These are phyloP conservation scores for Thalassarche chlororhynchos DNA, from an alignment of 2,113 vertebrate genomes.

Conservation along the genomic window DNA sequence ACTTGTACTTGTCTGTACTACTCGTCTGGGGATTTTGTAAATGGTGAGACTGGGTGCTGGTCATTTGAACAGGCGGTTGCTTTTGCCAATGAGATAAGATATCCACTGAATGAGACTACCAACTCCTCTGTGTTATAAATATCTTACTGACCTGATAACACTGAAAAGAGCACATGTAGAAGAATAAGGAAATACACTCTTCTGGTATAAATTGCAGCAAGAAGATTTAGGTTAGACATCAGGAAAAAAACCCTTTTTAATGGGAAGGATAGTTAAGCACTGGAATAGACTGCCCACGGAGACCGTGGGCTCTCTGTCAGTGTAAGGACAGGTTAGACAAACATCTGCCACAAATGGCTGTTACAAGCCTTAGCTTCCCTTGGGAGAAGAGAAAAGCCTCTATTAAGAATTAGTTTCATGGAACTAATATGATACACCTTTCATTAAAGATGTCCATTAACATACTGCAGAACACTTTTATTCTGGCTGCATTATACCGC, in stretches of 20 bases:
- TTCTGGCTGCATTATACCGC: neutral
- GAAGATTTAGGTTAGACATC: slow-evolving; percentile 5
- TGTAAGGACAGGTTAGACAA: neutral
- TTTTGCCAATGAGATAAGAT: neutral
- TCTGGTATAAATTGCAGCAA: neutral
- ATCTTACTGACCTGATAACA: slow-evolving; percentile 7
- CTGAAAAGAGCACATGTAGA: neutral
- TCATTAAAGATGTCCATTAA: neutral
- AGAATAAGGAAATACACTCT: neutral
- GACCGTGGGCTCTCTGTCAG: neutral
- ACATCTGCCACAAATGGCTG: slow-evolving; percentile 14
- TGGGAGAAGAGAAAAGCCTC: neutral
- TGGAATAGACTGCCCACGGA: neutral
- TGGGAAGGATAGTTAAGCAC: neutral
- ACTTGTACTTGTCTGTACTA: neutral
- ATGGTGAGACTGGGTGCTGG: neutral
- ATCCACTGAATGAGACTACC: neutral
- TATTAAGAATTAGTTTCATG: slow-evolving; percentile 14
- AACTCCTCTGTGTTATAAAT: slow-evolving; percentile 13
- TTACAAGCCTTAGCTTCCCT: neutral
- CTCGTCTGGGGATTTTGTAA: neutral
- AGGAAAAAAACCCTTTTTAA: neutral
- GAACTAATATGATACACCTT: neutral
- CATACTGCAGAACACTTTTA: slow-evolving; percentile 17
- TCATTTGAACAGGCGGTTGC: neutral